phyloP scores from a whole-genome alignment of 2,888 invertebrate genomes.

The Drosophila mayaguana region DNA sequence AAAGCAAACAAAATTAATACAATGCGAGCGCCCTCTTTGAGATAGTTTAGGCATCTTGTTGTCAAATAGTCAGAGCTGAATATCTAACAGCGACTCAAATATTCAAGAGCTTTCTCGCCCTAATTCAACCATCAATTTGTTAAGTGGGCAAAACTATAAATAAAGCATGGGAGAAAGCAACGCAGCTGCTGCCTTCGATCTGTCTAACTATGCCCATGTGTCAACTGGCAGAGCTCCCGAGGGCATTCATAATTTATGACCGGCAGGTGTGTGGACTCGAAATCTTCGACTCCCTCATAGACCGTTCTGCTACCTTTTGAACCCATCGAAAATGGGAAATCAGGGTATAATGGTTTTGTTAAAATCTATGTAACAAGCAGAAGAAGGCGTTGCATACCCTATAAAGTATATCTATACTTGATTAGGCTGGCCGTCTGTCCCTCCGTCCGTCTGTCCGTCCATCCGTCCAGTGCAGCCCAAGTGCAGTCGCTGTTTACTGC shows the following conservation, averaged over 20 bases:
- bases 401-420: no score
- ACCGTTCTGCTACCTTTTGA: constrained; percentile 24
- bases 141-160: constrained; percentile 37
- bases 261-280: constrained; percentile 58
- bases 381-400: no score
- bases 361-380: no score
- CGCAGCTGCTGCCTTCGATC: constrained; percentile 34
- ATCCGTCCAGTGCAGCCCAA: no score
- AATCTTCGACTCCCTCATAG: constrained; percentile 32
- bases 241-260: constrained; percentile 57
- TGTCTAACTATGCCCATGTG: constrained; percentile 50
- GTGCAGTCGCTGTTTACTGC: no score
- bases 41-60: no score
- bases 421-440: no score
- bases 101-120: neutral
- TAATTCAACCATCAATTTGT: constrained; percentile 58
- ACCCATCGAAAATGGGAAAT: no score
- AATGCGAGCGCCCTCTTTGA: neutral
- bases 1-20: neutral
- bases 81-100: no score
- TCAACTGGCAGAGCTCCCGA: constrained; percentile 44
- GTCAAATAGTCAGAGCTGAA: no score
- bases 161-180: neutral
- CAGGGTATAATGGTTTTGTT: no score
- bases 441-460: no score